Base-by-base conservation (phyloP, 2,113 vertebrate genomes). In the Oncorhynchus clarkii region DNA sequence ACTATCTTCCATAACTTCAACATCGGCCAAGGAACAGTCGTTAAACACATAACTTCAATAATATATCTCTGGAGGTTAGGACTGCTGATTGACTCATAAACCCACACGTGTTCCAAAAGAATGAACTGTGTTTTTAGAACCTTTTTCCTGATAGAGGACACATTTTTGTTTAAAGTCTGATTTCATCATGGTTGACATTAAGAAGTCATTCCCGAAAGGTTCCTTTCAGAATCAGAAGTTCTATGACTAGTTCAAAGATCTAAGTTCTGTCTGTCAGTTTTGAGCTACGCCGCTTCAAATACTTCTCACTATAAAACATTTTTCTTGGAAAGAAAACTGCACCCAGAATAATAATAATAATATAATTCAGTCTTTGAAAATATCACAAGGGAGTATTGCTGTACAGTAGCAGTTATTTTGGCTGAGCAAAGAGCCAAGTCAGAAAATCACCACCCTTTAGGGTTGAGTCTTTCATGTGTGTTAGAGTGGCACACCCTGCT, bases 381-480 rank as follows among this genome's bases (percentile, higher is more conserved):
- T 71, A 67, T 76, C 73, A 71, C 16, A 2, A 16, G 29, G 31
- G 7, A 64, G 73, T 74, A 76, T 82, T 22, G 70, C 87, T 80
- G 82, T 78, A 80, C 87, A 85, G 86, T 78, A 84, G 84, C 87
- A 84, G 72, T 72, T 84, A 84, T 85, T 70, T 77, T 82, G 79
- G 88, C 84, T 86, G 80, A 87, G 84, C 85, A 87, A 88, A 87
- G 88, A 86, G 84, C 83, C 86, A 85, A 88, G 88, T 86, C 83
- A 85, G 76, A 89, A 87, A 91, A 87, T 87, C 89, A 74, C 86
- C 62, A 7, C 77, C 77, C 77, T 73, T 67, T 80, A 75, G 76
- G 86, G 86, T 81, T 88, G 77, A 79, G 71, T 70, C 74, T 82
- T 76, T 62, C 59, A 22, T 62, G 59, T n/a, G 54, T 57, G 59